Evolutionary conservation across 2,888 invertebrate species (phyloP).

Genomic region (Crepidodera aurea): DNA sequence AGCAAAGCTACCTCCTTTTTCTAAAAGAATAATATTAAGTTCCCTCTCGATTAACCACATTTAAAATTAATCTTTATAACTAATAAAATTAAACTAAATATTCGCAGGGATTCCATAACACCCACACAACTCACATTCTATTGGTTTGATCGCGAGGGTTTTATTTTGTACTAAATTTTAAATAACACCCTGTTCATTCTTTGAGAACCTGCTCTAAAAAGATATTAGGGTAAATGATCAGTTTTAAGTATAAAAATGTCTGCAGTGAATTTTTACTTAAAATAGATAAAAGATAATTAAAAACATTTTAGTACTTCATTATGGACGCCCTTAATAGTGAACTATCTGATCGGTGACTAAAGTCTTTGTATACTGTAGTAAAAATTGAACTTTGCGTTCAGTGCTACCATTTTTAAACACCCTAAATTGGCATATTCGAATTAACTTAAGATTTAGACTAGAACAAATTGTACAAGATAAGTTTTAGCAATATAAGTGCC

Average conservation of each 20-base stretch:
- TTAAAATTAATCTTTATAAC: background rate
- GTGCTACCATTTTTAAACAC: slow-evolving; percentile 6
- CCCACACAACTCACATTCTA: background rate
- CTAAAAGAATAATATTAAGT: background rate
- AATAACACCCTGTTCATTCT: background rate
- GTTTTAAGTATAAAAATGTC: background rate
- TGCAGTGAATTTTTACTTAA: slow-evolving; percentile 1
- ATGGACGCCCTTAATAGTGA: background rate
- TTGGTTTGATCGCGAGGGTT: background rate
- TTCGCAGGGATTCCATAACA: background rate
- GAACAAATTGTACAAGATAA: slow-evolving; percentile 5
- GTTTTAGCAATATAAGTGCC: background rate
- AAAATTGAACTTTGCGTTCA: slow-evolving; percentile 4
- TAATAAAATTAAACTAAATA: slow-evolving; percentile 7
- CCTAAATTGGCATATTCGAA: slow-evolving; percentile 13
- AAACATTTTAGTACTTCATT: background rate
- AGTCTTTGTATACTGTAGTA: slow-evolving; percentile 16
- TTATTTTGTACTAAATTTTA: background rate
- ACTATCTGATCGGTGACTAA: slow-evolving; percentile 14
- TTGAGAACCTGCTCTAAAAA: slow-evolving; percentile 3
- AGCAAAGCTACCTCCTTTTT: slow-evolving; percentile 5
- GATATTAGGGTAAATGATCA: background rate
- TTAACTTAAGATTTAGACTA: slow-evolving; percentile 24
- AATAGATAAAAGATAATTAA: background rate
- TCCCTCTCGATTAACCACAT: background rate